A percentile compares a stretch with the other conserved stretches of the same genome.
These are phyloP conservation scores for Dynastes maya DNA, from an alignment of 2,888 invertebrate species.

Conservation along the genomic window DNA sequence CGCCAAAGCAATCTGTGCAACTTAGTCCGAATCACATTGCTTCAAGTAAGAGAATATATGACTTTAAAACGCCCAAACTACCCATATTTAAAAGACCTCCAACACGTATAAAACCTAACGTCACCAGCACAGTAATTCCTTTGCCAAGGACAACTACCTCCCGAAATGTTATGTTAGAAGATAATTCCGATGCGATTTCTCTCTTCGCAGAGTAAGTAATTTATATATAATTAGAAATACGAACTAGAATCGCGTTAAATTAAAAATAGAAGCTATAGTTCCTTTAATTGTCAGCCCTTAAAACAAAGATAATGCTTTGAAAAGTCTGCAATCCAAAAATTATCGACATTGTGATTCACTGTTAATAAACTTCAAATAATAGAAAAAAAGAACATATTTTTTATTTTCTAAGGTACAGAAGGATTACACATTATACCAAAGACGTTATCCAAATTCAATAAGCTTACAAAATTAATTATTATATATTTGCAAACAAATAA, in stretches of 20 bases:
- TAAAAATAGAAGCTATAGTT: background rate
- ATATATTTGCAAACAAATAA: too few species aligned
- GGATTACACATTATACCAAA: too few species aligned
- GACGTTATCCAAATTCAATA: too few species aligned
- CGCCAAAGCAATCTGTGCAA: background rate
- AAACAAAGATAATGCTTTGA: background rate
- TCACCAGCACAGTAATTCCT: background rate
- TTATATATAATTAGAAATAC: background rate
- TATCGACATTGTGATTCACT: too few species aligned
- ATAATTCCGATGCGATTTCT: conserved; percentile 35
- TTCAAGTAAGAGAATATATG: conserved; percentile 1
- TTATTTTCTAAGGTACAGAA: too few species aligned
- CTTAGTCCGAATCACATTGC: background rate
- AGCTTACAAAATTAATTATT: too few species aligned
- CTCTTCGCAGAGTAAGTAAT: conserved; percentile 36
- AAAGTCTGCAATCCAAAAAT: background rate
- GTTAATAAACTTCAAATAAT: too few species aligned
- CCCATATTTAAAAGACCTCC: conserved; percentile 23
- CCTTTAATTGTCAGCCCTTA: background rate
- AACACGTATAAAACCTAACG: conserved; percentile 5
- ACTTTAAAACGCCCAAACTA: conserved; percentile 33
- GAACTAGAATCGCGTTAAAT: background rate
- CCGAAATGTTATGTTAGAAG: background rate
- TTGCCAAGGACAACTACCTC: background rate
- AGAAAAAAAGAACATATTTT: too few species aligned